Percentiles rank a stretch among this genome's conserved stretches.
Conservation (phyloP, 2,113 vertebrate species). For the Amblyopsis rosae region DNA sequence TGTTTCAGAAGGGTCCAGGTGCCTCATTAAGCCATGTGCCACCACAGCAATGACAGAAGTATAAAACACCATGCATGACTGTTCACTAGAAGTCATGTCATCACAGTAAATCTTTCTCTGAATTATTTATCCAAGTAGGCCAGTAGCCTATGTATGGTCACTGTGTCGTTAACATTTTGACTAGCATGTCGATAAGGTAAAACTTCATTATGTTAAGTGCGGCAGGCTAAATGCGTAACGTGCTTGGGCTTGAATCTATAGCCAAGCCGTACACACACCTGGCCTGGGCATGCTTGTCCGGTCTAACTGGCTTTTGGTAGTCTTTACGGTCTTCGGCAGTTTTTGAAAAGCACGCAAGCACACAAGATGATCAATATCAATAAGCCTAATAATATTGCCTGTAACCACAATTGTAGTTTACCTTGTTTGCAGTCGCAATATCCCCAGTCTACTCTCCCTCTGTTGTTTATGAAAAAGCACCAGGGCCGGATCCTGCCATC, state of each 20-base stretch:
- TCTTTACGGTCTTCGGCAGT: neutral
- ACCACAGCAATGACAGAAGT: too few species aligned
- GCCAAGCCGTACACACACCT: conserved; percentile 5
- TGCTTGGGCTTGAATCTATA: conserved; percentile 30
- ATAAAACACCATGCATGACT: too few species aligned
- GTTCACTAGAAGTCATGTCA: too few species aligned
- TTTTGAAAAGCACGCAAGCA: neutral
- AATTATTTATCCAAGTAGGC: too few species aligned
- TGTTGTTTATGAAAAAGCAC: conserved; percentile 79
- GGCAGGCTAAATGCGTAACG: conserved; percentile 9
- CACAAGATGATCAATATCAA: neutral
- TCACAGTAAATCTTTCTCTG: too few species aligned
- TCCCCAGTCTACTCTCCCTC: conserved; percentile 82
- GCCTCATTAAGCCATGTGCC: too few species aligned
- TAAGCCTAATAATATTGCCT: neutral
- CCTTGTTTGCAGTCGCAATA: conserved; percentile 87
- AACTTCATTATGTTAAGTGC: too few species aligned
- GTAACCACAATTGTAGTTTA: conserved; percentile 60
- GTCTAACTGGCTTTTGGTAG: conserved; percentile 1
- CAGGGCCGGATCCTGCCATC: conserved; percentile 82
- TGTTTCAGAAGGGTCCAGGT: too few species aligned
- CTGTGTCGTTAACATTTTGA: too few species aligned
- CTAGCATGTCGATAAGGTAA: neutral
- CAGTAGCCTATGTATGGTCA: too few species aligned
- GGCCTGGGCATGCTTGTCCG: conserved; percentile 9